phyloP scores from a whole-genome alignment of 2,888 invertebrate species.

The Dorcus parallelipipedus region DNA sequence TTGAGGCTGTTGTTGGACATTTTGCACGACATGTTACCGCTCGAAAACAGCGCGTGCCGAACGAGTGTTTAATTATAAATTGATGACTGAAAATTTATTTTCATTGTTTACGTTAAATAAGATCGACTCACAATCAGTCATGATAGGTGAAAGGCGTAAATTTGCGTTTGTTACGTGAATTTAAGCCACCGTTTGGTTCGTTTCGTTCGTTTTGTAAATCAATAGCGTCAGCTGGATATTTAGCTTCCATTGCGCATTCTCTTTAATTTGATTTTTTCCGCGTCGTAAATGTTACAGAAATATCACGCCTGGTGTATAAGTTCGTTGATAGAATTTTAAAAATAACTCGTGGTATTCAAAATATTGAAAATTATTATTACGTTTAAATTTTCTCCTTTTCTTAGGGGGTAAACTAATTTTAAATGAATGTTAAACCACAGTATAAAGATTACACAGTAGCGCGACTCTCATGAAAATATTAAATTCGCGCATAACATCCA shows the following conservation, averaged over 20 bases:
- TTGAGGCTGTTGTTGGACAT: constrained; percentile 56
- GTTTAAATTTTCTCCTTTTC: too few relatives aligned
- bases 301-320: background rate
- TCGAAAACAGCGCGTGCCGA: constrained; percentile 2
- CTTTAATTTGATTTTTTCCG: background rate
- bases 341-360: too few relatives aligned
- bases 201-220: background rate
- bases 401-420: too few relatives aligned
- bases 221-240: background rate
- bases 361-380: too few relatives aligned
- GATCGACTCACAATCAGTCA: background rate
- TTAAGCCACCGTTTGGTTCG: background rate
- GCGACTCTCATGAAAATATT: too few relatives aligned
- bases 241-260: background rate
- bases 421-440: too few relatives aligned
- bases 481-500: too few relatives aligned
- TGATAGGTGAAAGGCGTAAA: background rate
- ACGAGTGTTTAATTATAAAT: background rate
- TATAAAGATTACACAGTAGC: too few relatives aligned
- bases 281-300: background rate
- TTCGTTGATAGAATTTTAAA: too few relatives aligned
- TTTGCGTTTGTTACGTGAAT: background rate
- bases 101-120: background rate
- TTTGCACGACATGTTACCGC: constrained; percentile 55
- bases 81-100: background rate